Conservation (phyloP, 2,113 vertebrate genomes). For the Hepsetus odoe region DNA sequence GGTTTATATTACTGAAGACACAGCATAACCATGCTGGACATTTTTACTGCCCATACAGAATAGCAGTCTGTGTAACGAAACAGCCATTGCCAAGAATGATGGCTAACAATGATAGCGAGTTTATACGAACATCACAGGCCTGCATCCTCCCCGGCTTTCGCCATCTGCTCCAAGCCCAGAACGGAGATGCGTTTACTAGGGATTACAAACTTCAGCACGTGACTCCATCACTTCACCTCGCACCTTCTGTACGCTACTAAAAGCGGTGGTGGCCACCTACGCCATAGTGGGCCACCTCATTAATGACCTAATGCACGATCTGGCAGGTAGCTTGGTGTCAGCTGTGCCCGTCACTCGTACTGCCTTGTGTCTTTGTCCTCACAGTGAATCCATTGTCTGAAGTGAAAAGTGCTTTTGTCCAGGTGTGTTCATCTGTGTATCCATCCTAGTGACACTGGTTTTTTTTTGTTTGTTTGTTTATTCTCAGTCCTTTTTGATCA, state of each 20-base stretch:
- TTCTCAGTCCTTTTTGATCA: not conserved
- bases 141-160: not conserved
- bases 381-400: not conserved
- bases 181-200: conserved; percentile 67
- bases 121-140: not conserved
- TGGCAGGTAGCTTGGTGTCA: conserved; percentile 77
- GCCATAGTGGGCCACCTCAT: conserved; percentile 92
- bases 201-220: conserved; percentile 70
- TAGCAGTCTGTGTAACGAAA: not conserved
- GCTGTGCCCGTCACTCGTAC: too few species aligned
- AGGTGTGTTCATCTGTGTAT: not conserved
- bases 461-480: not conserved
- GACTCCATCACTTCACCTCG: conserved; percentile 59
- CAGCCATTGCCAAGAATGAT: not conserved
- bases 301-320: conserved; percentile 86
- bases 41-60: not conserved
- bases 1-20: not conserved
- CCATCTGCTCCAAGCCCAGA: conserved; percentile 65
- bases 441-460: not conserved
- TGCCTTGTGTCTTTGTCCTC: not conserved
- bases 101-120: not conserved
- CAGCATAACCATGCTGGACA: not conserved
- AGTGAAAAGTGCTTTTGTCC: not conserved
- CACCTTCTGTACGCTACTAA: conserved; percentile 68
- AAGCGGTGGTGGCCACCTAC: conserved; percentile 82